Conservation (phyloP, 2,113 vertebrate species). For the Neodon shergylaensis region DNA sequence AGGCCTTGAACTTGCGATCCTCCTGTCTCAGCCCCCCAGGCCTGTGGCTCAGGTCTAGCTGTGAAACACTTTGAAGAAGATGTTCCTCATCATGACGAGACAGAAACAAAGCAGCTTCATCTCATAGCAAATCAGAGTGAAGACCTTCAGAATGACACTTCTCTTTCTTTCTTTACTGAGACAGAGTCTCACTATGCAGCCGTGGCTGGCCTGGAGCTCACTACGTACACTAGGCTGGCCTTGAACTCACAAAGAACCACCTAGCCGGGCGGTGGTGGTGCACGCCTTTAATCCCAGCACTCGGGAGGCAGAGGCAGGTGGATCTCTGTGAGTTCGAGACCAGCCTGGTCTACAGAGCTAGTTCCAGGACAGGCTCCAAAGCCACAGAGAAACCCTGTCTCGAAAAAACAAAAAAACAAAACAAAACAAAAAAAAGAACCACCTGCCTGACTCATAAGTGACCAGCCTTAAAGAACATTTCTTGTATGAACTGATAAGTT, state of each 20-base stretch:
- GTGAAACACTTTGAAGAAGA: neutral
- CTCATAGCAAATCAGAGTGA: conserved; percentile 28
- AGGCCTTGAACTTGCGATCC: neutral
- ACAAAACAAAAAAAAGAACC: too few relatives aligned
- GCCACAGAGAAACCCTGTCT: too few relatives aligned
- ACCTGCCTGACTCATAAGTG: neutral
- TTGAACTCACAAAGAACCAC: neutral
- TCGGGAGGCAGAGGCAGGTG: too few relatives aligned
- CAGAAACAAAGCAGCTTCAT: conserved; percentile 34
- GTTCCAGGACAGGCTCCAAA: too few relatives aligned
- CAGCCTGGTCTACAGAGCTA: too few relatives aligned
- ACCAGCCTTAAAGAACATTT: neutral
- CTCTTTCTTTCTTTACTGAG: neutral
- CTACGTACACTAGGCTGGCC: too few relatives aligned
- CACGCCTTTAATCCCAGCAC: too few relatives aligned
- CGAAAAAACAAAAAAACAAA: too few relatives aligned
- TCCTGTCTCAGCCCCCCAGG: neutral
- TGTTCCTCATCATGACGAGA: neutral
- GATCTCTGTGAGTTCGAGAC: too few relatives aligned
- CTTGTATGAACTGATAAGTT: neutral
- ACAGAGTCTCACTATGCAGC: neutral
- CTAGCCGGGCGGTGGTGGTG: too few relatives aligned
- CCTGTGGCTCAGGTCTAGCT: neutral
- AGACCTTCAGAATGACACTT: neutral
- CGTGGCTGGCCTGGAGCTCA: too few relatives aligned